These are phyloP conservation scores for Samia ricini DNA, from an alignment of 1,140 invertebrate species.

Conservation along the genomic window DNA sequence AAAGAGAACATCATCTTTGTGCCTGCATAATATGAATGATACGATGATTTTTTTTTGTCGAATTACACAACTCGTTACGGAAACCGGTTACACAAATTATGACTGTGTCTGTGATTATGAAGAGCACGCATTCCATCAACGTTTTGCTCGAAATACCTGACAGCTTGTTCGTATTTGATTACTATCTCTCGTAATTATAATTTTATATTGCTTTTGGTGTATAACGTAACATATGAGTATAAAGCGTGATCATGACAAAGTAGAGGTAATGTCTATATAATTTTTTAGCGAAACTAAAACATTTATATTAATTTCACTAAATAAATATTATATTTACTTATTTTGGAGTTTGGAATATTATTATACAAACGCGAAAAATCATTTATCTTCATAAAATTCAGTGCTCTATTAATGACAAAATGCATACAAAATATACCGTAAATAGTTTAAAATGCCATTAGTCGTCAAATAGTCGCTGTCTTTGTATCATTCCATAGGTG, in stretches of 20 bases:
- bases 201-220: no score
- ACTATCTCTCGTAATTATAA: background rate
- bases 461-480: no score
- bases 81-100: background rate
- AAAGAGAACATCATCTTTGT: background rate
- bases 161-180: background rate
- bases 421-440: no score
- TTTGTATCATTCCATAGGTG: no score
- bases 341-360: no score
- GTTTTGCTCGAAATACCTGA: background rate
- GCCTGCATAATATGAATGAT: background rate
- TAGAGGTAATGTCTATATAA: background rate
- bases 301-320: no score
- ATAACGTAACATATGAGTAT: background rate
- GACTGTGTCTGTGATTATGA: background rate
- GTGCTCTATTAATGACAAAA: no score
- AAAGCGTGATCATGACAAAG: background rate
- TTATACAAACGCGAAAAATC: no score
- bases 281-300: no score
- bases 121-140: background rate
- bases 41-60: background rate
- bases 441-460: no score
- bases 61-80: background rate
- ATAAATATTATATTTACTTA: no score
- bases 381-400: no score